Evolutionary conservation across 2,888 invertebrate genomes (phyloP).

Genomic region (Tubulanus polymorphus): DNA sequence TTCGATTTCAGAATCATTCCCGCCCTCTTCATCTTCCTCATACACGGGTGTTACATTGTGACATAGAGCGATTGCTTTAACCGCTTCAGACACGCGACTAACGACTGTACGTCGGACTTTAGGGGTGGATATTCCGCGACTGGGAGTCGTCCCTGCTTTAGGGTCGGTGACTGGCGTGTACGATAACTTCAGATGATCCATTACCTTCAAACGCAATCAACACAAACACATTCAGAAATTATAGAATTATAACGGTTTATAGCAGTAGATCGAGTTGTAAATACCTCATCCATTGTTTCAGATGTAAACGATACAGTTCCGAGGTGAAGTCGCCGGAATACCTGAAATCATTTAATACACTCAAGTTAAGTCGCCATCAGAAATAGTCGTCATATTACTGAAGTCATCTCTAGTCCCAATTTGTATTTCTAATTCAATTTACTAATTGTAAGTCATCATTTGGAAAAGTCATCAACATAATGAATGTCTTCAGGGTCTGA

Average conservation of each 20-base stretch:
- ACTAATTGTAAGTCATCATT: too few species aligned
- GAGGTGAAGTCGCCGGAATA: conserved; percentile 90
- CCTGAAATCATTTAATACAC: too few species aligned
- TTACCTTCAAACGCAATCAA: conserved; percentile 47
- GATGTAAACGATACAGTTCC: conserved; percentile 87
- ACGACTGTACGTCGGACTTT: conserved; percentile 67
- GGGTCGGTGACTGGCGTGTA: conserved; percentile 32
- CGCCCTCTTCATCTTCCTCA: conserved; percentile 57
- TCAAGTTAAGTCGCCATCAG: too few species aligned
- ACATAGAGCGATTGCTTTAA: conserved; percentile 91
- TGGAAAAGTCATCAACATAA: too few species aligned
- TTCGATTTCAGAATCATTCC: conserved; percentile 33
- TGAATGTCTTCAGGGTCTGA: too few species aligned
- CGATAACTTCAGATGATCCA: conserved; percentile 54
- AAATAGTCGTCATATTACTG: too few species aligned
- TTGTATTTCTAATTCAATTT: too few species aligned
- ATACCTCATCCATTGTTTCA: conserved; percentile 76
- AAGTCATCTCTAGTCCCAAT: too few species aligned
- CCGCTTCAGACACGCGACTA: conserved; percentile 79
- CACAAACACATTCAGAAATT: neutral
- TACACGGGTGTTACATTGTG: conserved; percentile 99
- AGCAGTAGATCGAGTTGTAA: conserved; percentile 1
- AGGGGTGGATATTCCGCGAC: conserved; percentile 27
- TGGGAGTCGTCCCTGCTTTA: conserved; percentile 22
- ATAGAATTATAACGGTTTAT: neutral